Conservation (phyloP, 2,113 vertebrate genomes). For the Pseudopodoces humilis region DNA sequence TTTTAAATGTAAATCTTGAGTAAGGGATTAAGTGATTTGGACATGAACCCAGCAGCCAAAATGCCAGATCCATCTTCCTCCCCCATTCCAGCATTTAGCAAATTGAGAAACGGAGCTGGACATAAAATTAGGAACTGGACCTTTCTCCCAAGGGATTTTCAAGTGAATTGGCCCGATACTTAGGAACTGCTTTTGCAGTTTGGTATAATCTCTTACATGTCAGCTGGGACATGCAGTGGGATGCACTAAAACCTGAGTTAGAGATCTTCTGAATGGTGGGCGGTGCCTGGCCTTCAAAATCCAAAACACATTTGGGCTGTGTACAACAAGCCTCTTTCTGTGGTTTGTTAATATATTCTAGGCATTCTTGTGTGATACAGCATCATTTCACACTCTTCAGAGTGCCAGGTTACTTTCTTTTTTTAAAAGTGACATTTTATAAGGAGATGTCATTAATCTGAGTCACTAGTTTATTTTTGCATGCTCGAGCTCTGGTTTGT, state of each 20-base stretch:
- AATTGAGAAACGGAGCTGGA: background rate
- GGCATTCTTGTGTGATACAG: constrained; percentile 58
- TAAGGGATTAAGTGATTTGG: background rate
- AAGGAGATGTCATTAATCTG: constrained; percentile 47
- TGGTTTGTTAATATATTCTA: constrained; percentile 59
- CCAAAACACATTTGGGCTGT: constrained; percentile 34
- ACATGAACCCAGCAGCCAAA: background rate
- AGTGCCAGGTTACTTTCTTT: constrained; percentile 55
- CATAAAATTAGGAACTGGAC: background rate
- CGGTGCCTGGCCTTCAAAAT: background rate
- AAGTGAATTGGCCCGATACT: background rate
- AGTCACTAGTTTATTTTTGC: constrained; percentile 50
- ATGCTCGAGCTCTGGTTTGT: constrained; percentile 40
- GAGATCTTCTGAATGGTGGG: background rate
- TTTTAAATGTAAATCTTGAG: background rate
- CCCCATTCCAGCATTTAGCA: background rate
- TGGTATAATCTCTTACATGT: background rate
- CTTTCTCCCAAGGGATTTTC: background rate
- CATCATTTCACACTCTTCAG: constrained; percentile 29
- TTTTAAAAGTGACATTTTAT: constrained; percentile 54
- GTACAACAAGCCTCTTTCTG: constrained; percentile 54
- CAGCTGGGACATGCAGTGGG: background rate
- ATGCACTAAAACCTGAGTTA: constrained; percentile 18
- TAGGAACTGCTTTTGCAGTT: background rate
- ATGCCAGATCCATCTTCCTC: background rate